Base-by-base conservation (phyloP, 2,113 vertebrate species). In the Semnornis frantzii region DNA sequence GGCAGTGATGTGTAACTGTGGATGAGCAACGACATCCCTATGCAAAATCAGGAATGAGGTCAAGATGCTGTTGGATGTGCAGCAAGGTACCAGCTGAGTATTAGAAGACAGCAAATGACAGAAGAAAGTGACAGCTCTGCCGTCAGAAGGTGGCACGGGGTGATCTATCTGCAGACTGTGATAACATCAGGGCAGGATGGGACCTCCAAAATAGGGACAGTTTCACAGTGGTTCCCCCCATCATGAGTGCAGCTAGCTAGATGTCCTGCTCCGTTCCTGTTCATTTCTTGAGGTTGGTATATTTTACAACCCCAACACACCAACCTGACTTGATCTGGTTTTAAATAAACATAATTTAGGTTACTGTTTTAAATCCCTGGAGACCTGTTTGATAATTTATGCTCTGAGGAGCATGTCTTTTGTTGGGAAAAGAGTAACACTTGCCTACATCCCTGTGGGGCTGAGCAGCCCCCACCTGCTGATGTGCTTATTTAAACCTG, bases 141-240 rank as follows among this genome's bases (percentile, higher is more conserved):
- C 33, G 25, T 59, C 46, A 74, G 57, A 33, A 0, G 0, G 66
- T 12, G 0, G 0, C 18, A 50, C 0, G 4, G 42, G 15, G 18
- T 42, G 33, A 42, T 42, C 12, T 42, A 57, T 48, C 57, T 1
- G 1, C 30, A 81, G 65, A 52, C 57, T 14, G 15, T 0, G 21
- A 5, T 23, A 71, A 65, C 3, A 7, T 27, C n/a, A 58, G 46
- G 21, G 50, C 10, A 28, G 52, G 55, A 23, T 7, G 13, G 42
- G 14, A 23, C 30, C 16, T 59, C n/a, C 0, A 0, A 27, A 83
- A 60, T 0, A 87, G 10, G 28, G 17, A 16, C 21, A 58, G 15
- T 74, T 74, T 81, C 54, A 75, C 27, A 72, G 39, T 15, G 13
- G 48, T n/a, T 64, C 16, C 10, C 10, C 50, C 28, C 27, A 34